phyloP scores from a whole-genome alignment of 2,888 invertebrate species.

The Tenthredo notha region DNA sequence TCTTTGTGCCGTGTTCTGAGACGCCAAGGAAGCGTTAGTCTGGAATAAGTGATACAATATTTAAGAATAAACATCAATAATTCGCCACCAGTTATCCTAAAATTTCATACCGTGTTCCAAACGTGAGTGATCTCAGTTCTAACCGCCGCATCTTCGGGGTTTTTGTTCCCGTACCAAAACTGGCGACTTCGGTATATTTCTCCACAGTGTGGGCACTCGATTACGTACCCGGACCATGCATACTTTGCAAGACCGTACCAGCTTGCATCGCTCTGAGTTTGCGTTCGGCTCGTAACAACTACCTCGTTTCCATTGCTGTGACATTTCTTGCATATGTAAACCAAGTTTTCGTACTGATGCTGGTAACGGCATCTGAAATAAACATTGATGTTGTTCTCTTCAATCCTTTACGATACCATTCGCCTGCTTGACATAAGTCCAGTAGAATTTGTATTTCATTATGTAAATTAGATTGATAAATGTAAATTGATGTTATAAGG shows the following conservation, averaged over 20 bases:
- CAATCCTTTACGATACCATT: conserved; percentile 26
- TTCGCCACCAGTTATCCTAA: background rate
- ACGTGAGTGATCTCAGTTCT: conserved; percentile 81
- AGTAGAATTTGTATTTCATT: background rate
- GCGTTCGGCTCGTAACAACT: conserved; percentile 81
- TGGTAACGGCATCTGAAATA: conserved; percentile 82
- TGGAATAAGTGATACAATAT: conserved; percentile 57
- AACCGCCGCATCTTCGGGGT: conserved; percentile 86
- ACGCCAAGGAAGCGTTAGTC: conserved; percentile 66
- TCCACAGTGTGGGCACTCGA: conserved; percentile 88
- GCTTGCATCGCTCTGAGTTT: conserved; percentile 76
- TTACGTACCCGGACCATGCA: conserved; percentile 89
- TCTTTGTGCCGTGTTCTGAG: conserved; percentile 83
- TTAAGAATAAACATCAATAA: background rate
- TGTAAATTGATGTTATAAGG: background rate
- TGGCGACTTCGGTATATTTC: conserved; percentile 87
- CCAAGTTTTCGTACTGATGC: conserved; percentile 87
- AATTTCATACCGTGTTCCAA: conserved; percentile 78
- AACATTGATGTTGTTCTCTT: conserved; percentile 50
- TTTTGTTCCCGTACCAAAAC: conserved; percentile 90
- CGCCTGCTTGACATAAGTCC: background rate
- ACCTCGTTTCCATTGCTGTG: conserved; percentile 82
- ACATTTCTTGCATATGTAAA: conserved; percentile 84
- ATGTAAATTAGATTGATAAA: background rate
- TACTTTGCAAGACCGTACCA: conserved; percentile 87